Base-by-base conservation (phyloP, 1,140 invertebrate species). In the Apis cerana region DNA sequence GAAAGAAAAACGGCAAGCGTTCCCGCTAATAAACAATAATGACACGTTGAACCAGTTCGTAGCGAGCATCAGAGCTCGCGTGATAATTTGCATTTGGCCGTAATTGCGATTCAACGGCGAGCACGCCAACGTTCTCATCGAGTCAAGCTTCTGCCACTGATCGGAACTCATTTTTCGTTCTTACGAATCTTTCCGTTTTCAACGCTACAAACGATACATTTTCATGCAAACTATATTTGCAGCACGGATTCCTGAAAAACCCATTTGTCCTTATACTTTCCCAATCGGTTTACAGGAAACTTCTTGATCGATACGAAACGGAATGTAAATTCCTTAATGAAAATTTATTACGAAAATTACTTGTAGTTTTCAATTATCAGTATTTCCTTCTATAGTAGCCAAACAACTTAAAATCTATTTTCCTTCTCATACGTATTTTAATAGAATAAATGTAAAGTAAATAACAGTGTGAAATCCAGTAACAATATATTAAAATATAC, bases 21-120 rank as follows among this genome's bases (percentile, higher is more conserved):
- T 62, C 74, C 75, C 80, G 80, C 62, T 79, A 80, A 80, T 84
- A 80, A 84, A 84, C 62, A 72, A 80, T 84, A 84, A 84, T 80
- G 78, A 84, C 77, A 80, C 70, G 77, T 80, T 69, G 70, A 50
- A 72, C 69, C 78, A 75, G 77, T 68, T 74, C 69, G 52, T 62
- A 62, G 27, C 19, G 62, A 54, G 78, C 56, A 62, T 62, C 33
- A 43, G 61, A 27, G 70, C 67, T 61, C 19, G 48, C 23, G 50
- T 17, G 69, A 64, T 56, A 84, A 75, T 84, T 80, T 84, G 77
- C 62, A 68, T 84, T 80, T 27, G 56, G 59, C 77, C 56, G 70
- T 80, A 84, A 84, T 84, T 84, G 68, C 64, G 61, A 84, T 75
- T 48, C 77, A 50, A 17, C 21, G 10, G 0, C 56, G 76, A 10